Evolutionary conservation across 2,113 vertebrate species (phyloP), one percentile per base, ranked within the genome.

Genomic region (Melospiza georgiana): DNA sequence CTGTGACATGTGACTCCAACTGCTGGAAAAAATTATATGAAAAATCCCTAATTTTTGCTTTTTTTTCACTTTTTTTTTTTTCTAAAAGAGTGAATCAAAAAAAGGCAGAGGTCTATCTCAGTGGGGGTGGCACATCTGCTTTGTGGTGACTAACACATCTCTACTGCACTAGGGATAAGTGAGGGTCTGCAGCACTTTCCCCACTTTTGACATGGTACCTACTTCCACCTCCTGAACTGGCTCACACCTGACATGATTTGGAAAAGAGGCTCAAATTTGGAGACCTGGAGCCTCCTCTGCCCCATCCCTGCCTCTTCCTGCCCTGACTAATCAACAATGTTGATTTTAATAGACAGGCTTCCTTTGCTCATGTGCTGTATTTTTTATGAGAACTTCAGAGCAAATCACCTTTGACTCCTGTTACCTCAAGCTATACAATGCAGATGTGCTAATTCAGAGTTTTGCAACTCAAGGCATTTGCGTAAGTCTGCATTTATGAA

Each of bases 171-270:
- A 37, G 2, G 16, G n/a, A 13, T 16, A 59, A 72, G 19, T 37
- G 51, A 81, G 35, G 35, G 24, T 6, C 57, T 0, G 0, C 0
- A 1, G 39, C 15, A 51, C 1, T 46, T 62, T 6, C 52, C 9
- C 31, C 3, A 3, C 25, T 80, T 83, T 69, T 10, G 3, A 46
- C 54, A 20, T 3, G 21, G 46, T 25, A 48, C 7, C 18, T 7
- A 5, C 4, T 48, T 63, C 37, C 24, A 92, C 23, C 35, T 54
- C 2, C 7, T 35, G 21, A 59, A 71, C 22, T 27, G 22, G 14
- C 59, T 59, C 0, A 1, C 27, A 55, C 3, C 21, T 20, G 43
- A 62, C 12, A 7, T 15, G 20, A 76, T 19, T 4, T 49, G 37
- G 62, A 69, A 62, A 78, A 80, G 5, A 69, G 24, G 24, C 2